Base-by-base conservation (phyloP, 1,140 invertebrate genomes). In the Drosophila busckii region DNA sequence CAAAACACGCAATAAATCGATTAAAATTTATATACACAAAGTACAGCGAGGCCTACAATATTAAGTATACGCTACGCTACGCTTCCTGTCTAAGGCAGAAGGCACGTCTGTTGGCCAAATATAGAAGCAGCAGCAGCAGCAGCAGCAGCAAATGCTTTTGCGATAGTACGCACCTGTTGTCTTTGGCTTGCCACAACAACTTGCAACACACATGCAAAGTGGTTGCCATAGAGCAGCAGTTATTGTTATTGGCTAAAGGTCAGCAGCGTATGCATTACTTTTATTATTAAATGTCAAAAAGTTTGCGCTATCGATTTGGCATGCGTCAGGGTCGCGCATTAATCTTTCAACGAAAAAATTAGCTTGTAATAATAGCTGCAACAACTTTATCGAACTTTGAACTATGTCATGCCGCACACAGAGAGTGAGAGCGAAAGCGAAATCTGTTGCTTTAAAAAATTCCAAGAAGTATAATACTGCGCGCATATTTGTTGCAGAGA, bases 1-100 rank as follows among this genome's bases (percentile, higher is more conserved):
- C 75, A 54, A 54, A 52, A 32, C 75, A 82, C 75, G 75, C 75
- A 82, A 82, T 58, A 61, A 82, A 82, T 82, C 75, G 75, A 82
- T 82, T 82, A 82, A 64, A 78, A 55, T 20, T 19, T 38, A 29
- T 29, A 13, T 44, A 9, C 7, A 20, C 8, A 32, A 34, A 35
- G 32, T 15, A 34, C 17, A 6, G 2, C 12, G 6, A 16, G 12
- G 37, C 10, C 16, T 13, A 32, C 15, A 45, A 15, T 31, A 54
- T 37, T 49, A 32, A 10, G 29, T n/a, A 63, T 62, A 67, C 52
- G 25, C 28, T 44, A 54, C 63, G 42, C 58, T 35, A n/a, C 22
- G 40, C 61, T 23, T 58, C 20, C 9, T 40, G 28, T 64, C 31
- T 20, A 34, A 50, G n/a, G n/a, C n/a, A n/a, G n/a, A n/a, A n/a